Evolutionary conservation across 2,113 vertebrate species (phyloP).

Genomic region (Panurus biarmicus): DNA sequence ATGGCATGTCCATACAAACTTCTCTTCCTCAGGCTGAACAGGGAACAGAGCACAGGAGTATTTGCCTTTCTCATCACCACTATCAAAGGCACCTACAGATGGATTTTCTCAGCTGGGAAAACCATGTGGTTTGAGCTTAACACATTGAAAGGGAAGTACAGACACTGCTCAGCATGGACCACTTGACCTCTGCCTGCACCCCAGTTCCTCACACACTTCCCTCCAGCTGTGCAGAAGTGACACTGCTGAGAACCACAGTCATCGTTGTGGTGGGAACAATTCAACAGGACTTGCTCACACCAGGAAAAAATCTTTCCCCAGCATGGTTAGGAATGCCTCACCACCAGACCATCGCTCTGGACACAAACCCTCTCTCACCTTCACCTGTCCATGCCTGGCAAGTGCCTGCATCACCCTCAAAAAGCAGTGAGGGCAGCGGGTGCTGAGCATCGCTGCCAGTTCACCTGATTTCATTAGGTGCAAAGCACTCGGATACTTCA

Average conservation of each 20-base stretch:
- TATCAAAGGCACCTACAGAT: not conserved
- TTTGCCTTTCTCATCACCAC: not conserved
- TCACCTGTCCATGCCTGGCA: not conserved
- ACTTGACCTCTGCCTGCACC: not conserved
- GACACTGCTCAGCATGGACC: not conserved
- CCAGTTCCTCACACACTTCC: not conserved
- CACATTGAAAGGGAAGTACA: not conserved
- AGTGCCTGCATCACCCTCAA: not conserved
- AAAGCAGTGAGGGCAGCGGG: rapidly evolving
- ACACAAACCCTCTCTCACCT: not conserved
- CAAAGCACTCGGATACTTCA: not conserved
- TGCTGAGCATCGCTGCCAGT: rapidly evolving
- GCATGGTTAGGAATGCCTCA: not conserved
- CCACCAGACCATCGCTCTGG: rapidly evolving
- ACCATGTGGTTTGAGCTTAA: not conserved
- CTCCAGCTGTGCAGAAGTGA: not conserved
- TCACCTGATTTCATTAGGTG: not conserved
- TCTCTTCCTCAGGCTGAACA: not conserved
- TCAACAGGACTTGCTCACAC: not conserved
- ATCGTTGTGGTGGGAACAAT: rapidly evolving
- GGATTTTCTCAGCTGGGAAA: not conserved
- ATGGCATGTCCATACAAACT: not conserved
- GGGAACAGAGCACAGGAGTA: not conserved
- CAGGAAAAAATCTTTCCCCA: not conserved
- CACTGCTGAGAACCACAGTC: not conserved